Percentiles rank a stretch among this genome's conserved stretches.
These are phyloP conservation scores for Trogon surrucura DNA, from an alignment of 2,113 vertebrate species.

Conservation along the genomic window DNA sequence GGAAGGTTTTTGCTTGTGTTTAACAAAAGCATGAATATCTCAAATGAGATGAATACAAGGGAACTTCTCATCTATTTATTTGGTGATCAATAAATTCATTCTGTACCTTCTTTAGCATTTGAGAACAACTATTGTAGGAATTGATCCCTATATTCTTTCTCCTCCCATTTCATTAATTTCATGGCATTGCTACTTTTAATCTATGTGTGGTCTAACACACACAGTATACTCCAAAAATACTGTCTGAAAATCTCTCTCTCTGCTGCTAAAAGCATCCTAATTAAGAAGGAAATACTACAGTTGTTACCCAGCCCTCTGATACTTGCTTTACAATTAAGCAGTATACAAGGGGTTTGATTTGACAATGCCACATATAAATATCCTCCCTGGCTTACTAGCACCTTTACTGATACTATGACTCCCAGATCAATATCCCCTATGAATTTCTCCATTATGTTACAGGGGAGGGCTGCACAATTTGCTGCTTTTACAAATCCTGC, in stretches of 20 bases:
- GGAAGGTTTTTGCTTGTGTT: background rate
- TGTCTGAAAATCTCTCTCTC: background rate
- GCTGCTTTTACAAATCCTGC: background rate
- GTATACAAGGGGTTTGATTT: background rate
- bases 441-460: background rate
- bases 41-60: accelerated
- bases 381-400: background rate
- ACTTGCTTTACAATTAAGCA: background rate
- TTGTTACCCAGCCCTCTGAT: background rate
- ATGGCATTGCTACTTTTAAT: background rate
- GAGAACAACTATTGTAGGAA: background rate
- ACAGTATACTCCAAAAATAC: background rate
- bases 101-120: background rate
- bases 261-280: background rate
- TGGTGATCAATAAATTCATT: background rate
- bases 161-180: background rate
- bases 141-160: background rate
- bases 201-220: background rate
- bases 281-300: background rate
- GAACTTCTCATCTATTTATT: background rate
- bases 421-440: background rate
- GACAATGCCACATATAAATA: background rate
- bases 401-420: background rate
- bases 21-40: background rate
- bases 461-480: background rate